Evolutionary conservation across 2,888 invertebrate genomes (phyloP).

Genomic region (Zelleria hepariella): DNA sequence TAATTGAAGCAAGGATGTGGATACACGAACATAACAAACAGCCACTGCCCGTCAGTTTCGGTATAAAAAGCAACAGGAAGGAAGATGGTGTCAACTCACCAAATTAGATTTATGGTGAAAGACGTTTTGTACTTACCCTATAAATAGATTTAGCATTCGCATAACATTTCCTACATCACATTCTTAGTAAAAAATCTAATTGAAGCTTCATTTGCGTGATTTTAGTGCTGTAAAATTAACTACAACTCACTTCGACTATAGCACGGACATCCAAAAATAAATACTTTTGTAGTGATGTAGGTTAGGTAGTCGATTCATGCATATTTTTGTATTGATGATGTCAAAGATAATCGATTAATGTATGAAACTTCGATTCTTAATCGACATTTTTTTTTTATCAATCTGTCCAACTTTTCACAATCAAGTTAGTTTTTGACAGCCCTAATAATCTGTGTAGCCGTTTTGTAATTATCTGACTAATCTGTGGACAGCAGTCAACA

Average conservation of each 20-base stretch:
- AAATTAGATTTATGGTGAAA: neutral
- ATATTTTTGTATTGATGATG: too few species aligned
- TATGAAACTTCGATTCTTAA: too few species aligned
- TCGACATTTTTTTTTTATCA: too few species aligned
- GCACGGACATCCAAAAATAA: conserved; percentile 46
- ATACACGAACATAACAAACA: too few species aligned
- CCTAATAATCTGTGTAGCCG: too few species aligned
- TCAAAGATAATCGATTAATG: too few species aligned
- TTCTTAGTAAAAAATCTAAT: neutral
- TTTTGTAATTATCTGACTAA: too few species aligned
- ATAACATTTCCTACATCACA: neutral
- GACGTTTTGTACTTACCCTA: neutral
- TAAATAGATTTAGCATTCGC: neutral
- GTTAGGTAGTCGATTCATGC: neutral
- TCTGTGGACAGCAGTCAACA: too few species aligned
- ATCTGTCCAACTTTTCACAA: too few species aligned
- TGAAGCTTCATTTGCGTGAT: conserved; percentile 12
- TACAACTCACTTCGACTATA: conserved; percentile 24
- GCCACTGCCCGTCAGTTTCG: neutral
- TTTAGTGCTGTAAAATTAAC: conserved; percentile 23
- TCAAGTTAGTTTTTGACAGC: too few species aligned
- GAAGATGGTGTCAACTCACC: conserved; percentile 1
- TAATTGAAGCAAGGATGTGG: too few species aligned
- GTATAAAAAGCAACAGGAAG: neutral
- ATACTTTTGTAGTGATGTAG: conserved; percentile 18